Evolutionary conservation across 1,140 invertebrate genomes (phyloP).

Genomic region (Lasaia peninsularis): DNA sequence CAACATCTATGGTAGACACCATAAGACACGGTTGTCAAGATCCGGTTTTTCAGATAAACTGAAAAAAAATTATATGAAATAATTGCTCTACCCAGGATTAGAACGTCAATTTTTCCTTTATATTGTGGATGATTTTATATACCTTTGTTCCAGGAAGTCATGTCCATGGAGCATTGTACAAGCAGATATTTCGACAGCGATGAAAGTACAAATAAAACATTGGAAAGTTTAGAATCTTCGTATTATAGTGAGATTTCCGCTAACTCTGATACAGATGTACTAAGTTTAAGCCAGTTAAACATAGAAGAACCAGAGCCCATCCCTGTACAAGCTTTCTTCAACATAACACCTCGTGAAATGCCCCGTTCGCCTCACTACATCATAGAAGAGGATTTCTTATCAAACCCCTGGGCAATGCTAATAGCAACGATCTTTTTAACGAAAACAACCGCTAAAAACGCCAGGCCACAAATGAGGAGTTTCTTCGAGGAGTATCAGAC

Average conservation of each 20-base stretch:
- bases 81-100: too few species aligned
- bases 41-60: too few species aligned
- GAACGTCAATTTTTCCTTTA: too few species aligned
- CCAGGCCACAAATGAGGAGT: slow-evolving; percentile 66
- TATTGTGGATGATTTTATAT: background rate
- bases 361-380: slow-evolving; percentile 76
- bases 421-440: slow-evolving; percentile 78
- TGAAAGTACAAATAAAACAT: background rate
- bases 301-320: slow-evolving; percentile 56
- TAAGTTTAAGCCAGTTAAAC: slow-evolving; percentile 58
- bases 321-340: slow-evolving; percentile 52
- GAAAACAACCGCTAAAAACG: slow-evolving; percentile 72
- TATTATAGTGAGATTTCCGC: slow-evolving; percentile 28
- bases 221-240: background rate
- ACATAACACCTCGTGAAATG: slow-evolving; percentile 61
- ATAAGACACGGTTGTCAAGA: too few species aligned
- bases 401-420: slow-evolving; percentile 77
- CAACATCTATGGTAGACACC: too few species aligned
- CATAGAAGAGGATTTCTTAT: slow-evolving; percentile 74
- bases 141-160: slow-evolving; percentile 33
- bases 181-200: slow-evolving; percentile 47
- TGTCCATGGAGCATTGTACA: slow-evolving; percentile 39
- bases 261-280: slow-evolving; percentile 41
- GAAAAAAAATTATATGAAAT: too few species aligned
- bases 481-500: slow-evolving; percentile 74